Conservation (phyloP, 2,113 vertebrate species). For the Connochaetes taurinus region DNA sequence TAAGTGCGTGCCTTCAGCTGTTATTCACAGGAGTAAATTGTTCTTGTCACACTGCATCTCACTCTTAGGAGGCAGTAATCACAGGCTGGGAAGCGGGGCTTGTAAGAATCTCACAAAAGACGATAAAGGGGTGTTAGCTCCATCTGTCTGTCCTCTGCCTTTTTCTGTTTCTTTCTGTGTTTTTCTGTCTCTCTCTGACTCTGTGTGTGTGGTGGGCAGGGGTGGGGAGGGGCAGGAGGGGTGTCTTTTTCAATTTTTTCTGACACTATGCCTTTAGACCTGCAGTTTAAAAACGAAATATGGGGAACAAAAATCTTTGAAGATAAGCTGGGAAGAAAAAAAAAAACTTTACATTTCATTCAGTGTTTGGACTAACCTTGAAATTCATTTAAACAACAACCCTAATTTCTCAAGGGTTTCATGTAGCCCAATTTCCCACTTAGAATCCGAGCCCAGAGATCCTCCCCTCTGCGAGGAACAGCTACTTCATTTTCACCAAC, state of each 20-base stretch:
- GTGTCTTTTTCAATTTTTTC: not conserved
- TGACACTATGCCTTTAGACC: not conserved
- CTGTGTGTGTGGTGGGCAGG: not conserved
- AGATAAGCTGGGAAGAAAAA: not conserved
- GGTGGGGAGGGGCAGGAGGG: rapidly evolving
- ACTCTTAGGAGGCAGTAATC: rapidly evolving
- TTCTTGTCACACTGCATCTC: not conserved
- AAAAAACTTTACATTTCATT: not conserved
- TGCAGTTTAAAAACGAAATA: not conserved
- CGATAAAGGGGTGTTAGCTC: not conserved
- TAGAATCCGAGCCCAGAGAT: too few relatives aligned
- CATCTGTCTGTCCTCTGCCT: not conserved
- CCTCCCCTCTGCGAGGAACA: rapidly evolving
- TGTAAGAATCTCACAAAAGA: not conserved
- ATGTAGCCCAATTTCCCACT: not conserved
- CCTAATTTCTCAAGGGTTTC: not conserved
- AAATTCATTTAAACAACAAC: not conserved
- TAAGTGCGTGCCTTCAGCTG: not conserved
- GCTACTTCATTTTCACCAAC: not conserved
- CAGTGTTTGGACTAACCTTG: not conserved
- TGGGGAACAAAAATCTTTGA: not conserved
- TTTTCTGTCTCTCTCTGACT: not conserved
- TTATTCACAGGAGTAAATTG: not conserved
- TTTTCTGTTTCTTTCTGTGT: not conserved
- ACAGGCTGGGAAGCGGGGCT: not conserved